These are phyloP conservation scores for Apotomis turbidana DNA, from an alignment of 2,888 invertebrate genomes.

Conservation along the genomic window DNA sequence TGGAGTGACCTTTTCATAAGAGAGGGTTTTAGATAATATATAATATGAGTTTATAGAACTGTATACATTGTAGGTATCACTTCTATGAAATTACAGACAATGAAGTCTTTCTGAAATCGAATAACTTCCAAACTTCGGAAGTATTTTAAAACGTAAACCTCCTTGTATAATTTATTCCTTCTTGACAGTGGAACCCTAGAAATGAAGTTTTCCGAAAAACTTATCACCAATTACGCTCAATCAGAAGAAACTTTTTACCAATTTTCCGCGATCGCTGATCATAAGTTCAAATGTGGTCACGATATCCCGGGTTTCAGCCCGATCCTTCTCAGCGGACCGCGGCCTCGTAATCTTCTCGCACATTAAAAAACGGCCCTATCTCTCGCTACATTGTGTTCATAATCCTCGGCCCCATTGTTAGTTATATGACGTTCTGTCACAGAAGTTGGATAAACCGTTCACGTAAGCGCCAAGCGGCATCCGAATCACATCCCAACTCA, in stretches of 20 bases:
- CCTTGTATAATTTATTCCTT: too few species aligned
- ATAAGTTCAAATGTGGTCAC: slow-evolving; percentile 76
- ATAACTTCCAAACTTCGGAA: too few species aligned
- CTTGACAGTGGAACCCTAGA: too few species aligned
- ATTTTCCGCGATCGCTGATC: slow-evolving; percentile 76
- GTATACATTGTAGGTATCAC: too few species aligned
- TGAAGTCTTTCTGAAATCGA: too few species aligned
- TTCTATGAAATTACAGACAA: too few species aligned
- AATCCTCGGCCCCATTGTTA: slow-evolving; percentile 62
- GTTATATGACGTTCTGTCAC: slow-evolving; percentile 80
- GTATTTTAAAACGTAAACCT: too few species aligned
- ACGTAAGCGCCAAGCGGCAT: slow-evolving; percentile 59
- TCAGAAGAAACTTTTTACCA: slow-evolving; percentile 54
- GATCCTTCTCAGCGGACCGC: slow-evolving; percentile 74
- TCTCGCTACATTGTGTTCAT: slow-evolving; percentile 60
- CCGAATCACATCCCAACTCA: slow-evolving; percentile 49
- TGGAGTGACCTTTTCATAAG: neutral
- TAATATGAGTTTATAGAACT: neutral
- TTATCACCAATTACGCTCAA: slow-evolving; percentile 28
- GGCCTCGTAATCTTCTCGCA: slow-evolving; percentile 53
- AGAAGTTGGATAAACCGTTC: slow-evolving; percentile 50
- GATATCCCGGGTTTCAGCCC: slow-evolving; percentile 75
- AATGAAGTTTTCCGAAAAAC: neutral
- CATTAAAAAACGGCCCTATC: slow-evolving; percentile 64
- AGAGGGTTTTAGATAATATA: neutral